phyloP scores from a whole-genome alignment of 2,888 invertebrate species.

The Melipona beecheii region DNA sequence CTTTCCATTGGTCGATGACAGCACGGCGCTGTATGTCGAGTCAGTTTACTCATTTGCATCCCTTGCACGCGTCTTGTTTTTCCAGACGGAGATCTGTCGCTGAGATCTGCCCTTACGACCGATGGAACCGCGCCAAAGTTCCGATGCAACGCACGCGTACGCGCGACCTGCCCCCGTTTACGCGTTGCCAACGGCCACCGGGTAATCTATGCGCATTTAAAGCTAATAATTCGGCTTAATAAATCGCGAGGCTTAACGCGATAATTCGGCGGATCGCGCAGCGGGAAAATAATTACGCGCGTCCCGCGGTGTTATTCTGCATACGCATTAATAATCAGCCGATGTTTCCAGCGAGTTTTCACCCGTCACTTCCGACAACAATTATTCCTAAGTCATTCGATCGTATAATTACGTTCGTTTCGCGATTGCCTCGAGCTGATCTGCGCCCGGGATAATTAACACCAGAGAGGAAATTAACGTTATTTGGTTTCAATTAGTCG shows the following conservation, averaged over 20 bases:
- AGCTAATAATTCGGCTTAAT: conserved; percentile 50
- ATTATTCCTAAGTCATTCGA: conserved; percentile 34
- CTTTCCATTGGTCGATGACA: neutral
- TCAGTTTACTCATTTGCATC: neutral
- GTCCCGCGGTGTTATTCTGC: neutral
- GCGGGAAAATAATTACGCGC: conserved; percentile 39
- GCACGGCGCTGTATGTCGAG: conserved; percentile 6
- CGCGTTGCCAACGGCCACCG: conserved; percentile 1
- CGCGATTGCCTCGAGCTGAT: neutral
- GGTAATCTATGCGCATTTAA: conserved; percentile 22
- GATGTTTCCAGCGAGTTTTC: neutral
- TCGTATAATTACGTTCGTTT: conserved; percentile 30
- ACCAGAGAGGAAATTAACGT: conserved; percentile 22
- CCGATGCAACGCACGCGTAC: conserved; percentile 16
- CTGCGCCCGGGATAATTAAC: conserved; percentile 17
- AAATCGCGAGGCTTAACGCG: conserved; percentile 47
- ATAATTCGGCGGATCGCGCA: conserved; percentile 43
- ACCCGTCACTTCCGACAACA: conserved; percentile 1
- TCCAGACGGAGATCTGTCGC: conserved; percentile 50
- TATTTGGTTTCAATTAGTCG: conserved; percentile 35
- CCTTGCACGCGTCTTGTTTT: conserved; percentile 9
- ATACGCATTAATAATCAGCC: conserved; percentile 31
- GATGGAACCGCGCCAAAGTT: conserved; percentile 56
- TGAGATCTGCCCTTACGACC: conserved; percentile 41
- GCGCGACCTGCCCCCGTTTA: neutral